Conservation (phyloP, 2,113 vertebrate genomes). For the Fulmarus glacialis region DNA sequence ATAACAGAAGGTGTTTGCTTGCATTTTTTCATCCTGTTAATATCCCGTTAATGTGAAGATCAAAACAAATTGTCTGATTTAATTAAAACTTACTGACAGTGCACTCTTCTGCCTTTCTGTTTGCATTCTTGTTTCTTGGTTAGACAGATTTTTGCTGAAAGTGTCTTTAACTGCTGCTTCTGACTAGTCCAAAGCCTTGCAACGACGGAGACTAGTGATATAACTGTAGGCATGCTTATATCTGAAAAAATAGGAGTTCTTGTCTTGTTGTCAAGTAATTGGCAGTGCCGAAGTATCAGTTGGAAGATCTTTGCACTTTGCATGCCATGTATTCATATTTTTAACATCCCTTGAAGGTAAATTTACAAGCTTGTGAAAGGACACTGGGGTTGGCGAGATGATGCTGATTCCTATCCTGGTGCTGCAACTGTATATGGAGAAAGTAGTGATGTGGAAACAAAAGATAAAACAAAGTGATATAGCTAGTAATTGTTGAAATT, state of each 20-base stretch:
- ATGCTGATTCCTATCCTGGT: background rate
- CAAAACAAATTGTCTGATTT: background rate
- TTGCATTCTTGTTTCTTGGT: background rate
- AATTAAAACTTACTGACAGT: background rate
- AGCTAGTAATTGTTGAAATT: background rate
- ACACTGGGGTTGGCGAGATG: fast-evolving
- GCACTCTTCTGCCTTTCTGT: background rate
- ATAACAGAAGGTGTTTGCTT: background rate
- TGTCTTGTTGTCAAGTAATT: background rate
- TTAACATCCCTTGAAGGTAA: background rate
- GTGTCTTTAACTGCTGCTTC: background rate
- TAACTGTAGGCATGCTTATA: background rate
- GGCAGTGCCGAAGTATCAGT: background rate
- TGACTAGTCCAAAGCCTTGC: background rate
- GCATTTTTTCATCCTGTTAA: background rate
- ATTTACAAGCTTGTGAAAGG: background rate
- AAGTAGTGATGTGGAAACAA: background rate
- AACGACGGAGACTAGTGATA: background rate
- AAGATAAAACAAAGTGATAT: background rate
- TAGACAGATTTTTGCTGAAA: background rate
- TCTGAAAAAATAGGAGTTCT: background rate
- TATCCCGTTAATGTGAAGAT: background rate
- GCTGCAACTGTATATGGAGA: background rate
- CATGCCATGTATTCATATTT: background rate
- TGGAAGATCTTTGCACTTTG: background rate